Evolutionary conservation across 2,113 vertebrate species (phyloP), one percentile per base, ranked within the genome.

Genomic region (Holacanthus passer): DNA sequence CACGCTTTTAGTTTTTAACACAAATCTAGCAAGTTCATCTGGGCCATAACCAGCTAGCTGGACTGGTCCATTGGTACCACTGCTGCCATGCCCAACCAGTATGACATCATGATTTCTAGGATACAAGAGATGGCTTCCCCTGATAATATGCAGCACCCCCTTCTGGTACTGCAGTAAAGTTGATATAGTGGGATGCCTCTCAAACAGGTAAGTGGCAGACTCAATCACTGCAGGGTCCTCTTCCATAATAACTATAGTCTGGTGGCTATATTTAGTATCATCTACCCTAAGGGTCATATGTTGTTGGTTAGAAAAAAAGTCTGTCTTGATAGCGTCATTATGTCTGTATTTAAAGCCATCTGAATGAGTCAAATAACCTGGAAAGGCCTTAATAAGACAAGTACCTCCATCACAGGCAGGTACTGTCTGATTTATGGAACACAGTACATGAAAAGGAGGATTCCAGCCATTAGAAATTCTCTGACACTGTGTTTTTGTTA

Each of bases 71-170:
- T 79, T 65, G 19, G 39, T 20, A 14, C 41, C 68, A 50, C 24
- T 70, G 32, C 59, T 81, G 13, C 92, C 83, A 13, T 94, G 93
- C 22, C 92, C 92, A 29, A 94, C 90, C 45, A 94, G 56, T 10
- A 86, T 17, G 11, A 93, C 5, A 12, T 75, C 60, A 65, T 83
- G 69, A 24, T 84, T 16, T 73, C 12, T 47, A 7, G 73, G 41
- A 19, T 68, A 65, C 68, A 29, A 31, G 3, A 22, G 31, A 50
- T 4, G 2, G 8, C 73, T 19, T 52, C 86, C 82, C 22, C 22
- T 87, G 32, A 92, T 78, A 39, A 73, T 2, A 16, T 73, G 72
- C 53, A 94, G 71, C 2, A n/a, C 47, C 53, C 86, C 84, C 31
- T 90, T 76, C 16, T 88, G 78, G 82, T 88, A 89, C 11, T 2